Evolutionary conservation across 2,797 vertebrate species (phyloP).

Genomic region (Arnoldichthys spilopterus): DNA sequence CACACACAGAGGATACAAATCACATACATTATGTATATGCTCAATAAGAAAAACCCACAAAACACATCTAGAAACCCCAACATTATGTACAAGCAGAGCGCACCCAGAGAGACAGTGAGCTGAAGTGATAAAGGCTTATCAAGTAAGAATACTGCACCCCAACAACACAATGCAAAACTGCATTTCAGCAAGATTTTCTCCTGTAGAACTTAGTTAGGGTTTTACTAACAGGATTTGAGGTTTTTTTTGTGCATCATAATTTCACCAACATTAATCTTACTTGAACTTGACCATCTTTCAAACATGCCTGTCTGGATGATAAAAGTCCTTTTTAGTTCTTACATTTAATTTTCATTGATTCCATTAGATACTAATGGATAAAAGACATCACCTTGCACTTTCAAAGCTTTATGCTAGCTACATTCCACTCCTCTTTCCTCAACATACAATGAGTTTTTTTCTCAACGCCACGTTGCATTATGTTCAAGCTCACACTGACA

Average conservation of each 20-base stretch:
- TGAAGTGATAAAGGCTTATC: slow-evolving; percentile 9
- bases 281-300: slow-evolving; percentile 7
- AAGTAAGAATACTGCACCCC: background rate
- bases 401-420: slow-evolving; percentile 35
- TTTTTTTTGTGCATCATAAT: slow-evolving; percentile 1
- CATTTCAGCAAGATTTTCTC: slow-evolving; percentile 4
- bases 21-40: slow-evolving; percentile 17
- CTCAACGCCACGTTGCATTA: slow-evolving; percentile 50
- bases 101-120: slow-evolving; percentile 56
- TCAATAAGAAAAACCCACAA: background rate
- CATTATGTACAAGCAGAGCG: slow-evolving; percentile 45
- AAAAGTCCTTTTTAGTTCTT: slow-evolving; percentile 21
- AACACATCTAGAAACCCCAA: slow-evolving; percentile 30
- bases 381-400: slow-evolving; percentile 32
- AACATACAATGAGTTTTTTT: slow-evolving; percentile 46
- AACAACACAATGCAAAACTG: background rate
- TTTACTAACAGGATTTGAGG: background rate
- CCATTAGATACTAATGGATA: slow-evolving; percentile 26
- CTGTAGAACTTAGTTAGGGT: slow-evolving; percentile 8
- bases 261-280: slow-evolving; percentile 28
- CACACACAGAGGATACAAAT: slow-evolving; percentile 22
- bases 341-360: slow-evolving; percentile 26
- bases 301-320: slow-evolving; percentile 22
- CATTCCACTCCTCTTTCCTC: slow-evolving; percentile 51
- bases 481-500: slow-evolving; percentile 56